Evolutionary conservation across 2,888 invertebrate species (phyloP).

Genomic region (Philonicus albiceps): DNA sequence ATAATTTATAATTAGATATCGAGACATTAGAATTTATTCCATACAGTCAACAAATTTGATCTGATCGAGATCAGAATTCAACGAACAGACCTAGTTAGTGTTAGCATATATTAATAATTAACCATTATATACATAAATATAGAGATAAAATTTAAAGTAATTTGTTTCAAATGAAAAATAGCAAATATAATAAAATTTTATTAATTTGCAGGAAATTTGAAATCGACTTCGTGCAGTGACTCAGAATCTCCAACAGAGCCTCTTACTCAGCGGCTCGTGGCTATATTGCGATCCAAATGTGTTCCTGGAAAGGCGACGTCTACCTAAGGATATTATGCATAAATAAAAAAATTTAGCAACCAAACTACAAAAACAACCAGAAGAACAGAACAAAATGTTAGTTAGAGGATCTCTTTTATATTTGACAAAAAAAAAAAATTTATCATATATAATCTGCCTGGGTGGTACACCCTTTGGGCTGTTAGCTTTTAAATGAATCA

Average conservation of each 20-base stretch:
- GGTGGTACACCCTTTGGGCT: neutral
- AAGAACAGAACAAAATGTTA: neutral
- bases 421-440: neutral
- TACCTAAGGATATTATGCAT: conserved; percentile 3
- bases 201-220: conserved; percentile 56
- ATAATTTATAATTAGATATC: too few relatives aligned
- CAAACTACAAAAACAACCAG: neutral
- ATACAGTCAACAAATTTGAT: too few relatives aligned
- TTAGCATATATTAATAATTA: too few relatives aligned
- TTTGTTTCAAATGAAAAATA: too few relatives aligned
- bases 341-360: neutral
- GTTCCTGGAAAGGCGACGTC: conserved; percentile 53
- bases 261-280: conserved; percentile 61
- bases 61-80: too few relatives aligned
- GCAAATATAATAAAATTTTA: too few relatives aligned
- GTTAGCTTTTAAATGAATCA: neutral
- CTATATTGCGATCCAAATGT: conserved; percentile 62
- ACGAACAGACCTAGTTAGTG: too few relatives aligned
- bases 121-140: too few relatives aligned
- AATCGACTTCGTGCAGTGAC: conserved; percentile 62
- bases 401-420: neutral
- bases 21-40: too few relatives aligned
- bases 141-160: too few relatives aligned
- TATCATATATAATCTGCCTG: neutral
- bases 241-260: conserved; percentile 63